Evolutionary conservation across 1,140 invertebrate species (phyloP), one percentile per base, ranked within the genome.

Genomic region (Caerostris darwini): DNA sequence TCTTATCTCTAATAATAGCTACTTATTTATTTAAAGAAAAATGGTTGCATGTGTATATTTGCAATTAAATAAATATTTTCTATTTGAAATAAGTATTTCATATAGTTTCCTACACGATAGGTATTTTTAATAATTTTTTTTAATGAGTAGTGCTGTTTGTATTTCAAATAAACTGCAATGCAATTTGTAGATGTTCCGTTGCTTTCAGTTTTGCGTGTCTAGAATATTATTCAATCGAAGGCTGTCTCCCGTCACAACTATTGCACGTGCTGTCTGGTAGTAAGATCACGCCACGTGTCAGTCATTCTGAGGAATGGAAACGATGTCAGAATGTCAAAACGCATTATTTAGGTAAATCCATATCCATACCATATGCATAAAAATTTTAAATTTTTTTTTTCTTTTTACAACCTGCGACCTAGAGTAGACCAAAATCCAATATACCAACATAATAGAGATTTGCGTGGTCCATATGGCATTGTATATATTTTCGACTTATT

Each of bases 201-300:
- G 53, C 34, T 83, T 10, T 12, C 6, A 50, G 14, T 7, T 57
- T 83, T 56, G 81, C 81, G 81, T 83, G 81, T 57, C 56, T 57
- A 83, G 81, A 83, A 83, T 83, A 54, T 57, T 56, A 56, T 83
- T 57, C 81, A 57, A 83, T 59, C 54, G 87, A 89, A 89, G 87
- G 87, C 58, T 89, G 87, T 69, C 87, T 89, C 87, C 81, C 53
- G 87, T 69, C 87, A 89, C 64, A 89, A 69, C 87, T 56, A 69
- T 5, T 71, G 64, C 61, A 89, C 87, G 64, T 67, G 61, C 87
- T 69, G 87, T 89, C 87, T 89, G 87, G 87, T 89, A 67, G 87
- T 67, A 54, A 69, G 58, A 89, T 67, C 87, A 89, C 87, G 87
- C 87, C 87, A 89, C 64, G 87, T 89, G 64, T 56, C 69, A 71